These are phyloP conservation scores for Chrysomallon squamiferum DNA, from an alignment of 1,140 invertebrate species.

Conservation along the genomic window DNA sequence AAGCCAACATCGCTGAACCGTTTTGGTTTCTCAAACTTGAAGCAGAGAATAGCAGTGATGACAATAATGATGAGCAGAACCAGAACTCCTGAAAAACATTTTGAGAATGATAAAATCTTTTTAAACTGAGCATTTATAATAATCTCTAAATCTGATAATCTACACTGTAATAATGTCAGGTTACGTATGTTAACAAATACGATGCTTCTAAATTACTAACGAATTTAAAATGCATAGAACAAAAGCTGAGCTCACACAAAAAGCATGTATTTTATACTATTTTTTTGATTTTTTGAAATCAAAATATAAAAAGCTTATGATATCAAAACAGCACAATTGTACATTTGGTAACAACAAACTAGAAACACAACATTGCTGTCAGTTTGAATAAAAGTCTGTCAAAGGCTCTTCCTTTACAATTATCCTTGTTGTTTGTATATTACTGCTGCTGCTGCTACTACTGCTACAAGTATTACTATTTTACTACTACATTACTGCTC, in stretches of 20 bases:
- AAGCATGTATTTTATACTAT: background rate
- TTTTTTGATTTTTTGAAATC: too few relatives aligned
- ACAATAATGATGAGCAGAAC: constrained; percentile 28
- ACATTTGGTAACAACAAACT: too few relatives aligned
- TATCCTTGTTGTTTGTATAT: too few relatives aligned
- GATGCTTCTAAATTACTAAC: background rate
- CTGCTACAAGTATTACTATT: too few relatives aligned
- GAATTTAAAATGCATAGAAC: background rate
- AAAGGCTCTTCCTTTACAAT: too few relatives aligned
- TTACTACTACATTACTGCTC: too few relatives aligned
- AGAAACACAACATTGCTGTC: too few relatives aligned
- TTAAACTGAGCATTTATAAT: background rate
- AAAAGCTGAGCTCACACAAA: background rate
- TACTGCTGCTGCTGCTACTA: too few relatives aligned
- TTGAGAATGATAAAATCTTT: background rate
- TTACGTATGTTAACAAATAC: background rate
- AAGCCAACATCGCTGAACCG: constrained; percentile 38
- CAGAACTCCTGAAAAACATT: constrained; percentile 22
- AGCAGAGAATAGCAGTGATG: constrained; percentile 35
- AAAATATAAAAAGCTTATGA: too few relatives aligned
- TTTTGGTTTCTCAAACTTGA: constrained; percentile 14
- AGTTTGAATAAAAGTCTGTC: too few relatives aligned
- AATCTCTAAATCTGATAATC: background rate
- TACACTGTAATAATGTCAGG: background rate
- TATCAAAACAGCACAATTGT: too few relatives aligned